phyloP scores from a whole-genome alignment of 2,888 invertebrate species.

The Ditula angustiorana region DNA sequence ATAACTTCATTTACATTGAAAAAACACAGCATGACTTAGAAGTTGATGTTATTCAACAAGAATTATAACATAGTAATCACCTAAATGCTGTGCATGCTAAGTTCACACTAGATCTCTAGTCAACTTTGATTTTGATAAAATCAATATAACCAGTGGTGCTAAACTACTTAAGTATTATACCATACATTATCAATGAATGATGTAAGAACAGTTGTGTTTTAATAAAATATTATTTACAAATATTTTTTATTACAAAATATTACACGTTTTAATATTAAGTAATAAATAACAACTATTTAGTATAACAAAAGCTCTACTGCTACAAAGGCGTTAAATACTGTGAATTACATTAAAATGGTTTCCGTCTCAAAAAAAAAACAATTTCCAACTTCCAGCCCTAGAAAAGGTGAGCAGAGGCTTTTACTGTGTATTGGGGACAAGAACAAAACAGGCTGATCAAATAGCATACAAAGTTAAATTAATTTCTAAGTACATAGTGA shows the following conservation, averaged over 20 bases:
- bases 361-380: background rate
- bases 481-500: too few species aligned
- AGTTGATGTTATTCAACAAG: background rate
- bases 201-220: background rate
- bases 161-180: background rate
- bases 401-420: background rate
- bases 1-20: slow-evolving; percentile 71
- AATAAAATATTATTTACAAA: slow-evolving; percentile 32
- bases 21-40: slow-evolving; percentile 33
- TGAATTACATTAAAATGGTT: slow-evolving; percentile 1
- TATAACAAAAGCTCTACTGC: slow-evolving; percentile 49
- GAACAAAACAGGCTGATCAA: too few species aligned
- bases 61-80: slow-evolving; percentile 3
- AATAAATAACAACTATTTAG: slow-evolving; percentile 55
- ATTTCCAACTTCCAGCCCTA: background rate
- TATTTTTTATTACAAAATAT: slow-evolving; percentile 46
- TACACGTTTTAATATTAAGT: slow-evolving; percentile 35
- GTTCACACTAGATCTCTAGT: slow-evolving; percentile 17
- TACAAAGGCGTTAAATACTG: slow-evolving; percentile 33
- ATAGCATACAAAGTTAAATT: too few species aligned
- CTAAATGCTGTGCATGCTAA: background rate
- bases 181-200: background rate
- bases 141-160: slow-evolving; percentile 28
- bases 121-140: slow-evolving; percentile 18
- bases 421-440: background rate